These are phyloP conservation scores for Lithophane ornitopus DNA, from an alignment of 2,888 invertebrate species.

Conservation along the genomic window DNA sequence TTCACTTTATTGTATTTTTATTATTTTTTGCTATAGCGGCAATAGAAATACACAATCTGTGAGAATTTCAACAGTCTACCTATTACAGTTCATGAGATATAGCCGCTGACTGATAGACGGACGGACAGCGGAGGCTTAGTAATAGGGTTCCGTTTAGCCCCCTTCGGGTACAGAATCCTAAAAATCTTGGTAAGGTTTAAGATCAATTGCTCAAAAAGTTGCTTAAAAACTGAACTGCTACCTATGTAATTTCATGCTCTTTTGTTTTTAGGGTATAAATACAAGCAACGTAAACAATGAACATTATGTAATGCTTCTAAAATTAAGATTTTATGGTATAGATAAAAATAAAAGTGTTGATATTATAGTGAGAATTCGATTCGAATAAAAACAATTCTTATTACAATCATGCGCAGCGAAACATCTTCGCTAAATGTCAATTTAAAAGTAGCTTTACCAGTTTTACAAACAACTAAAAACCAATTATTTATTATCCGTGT, in stretches of 20 bases:
- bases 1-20: too few relatives aligned
- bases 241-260: conserved; percentile 18
- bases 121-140: too few relatives aligned
- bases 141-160: too few relatives aligned
- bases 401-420: background rate
- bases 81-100: too few relatives aligned
- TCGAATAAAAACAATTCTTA: background rate
- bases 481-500: conserved; percentile 13
- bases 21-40: too few relatives aligned
- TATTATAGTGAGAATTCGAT: too few relatives aligned
- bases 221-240: background rate
- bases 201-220: conserved; percentile 18
- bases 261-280: conserved; percentile 6
- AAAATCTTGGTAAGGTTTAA: conserved; percentile 26
- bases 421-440: conserved; percentile 15
- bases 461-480: conserved; percentile 14
- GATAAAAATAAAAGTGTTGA: too few relatives aligned
- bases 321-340: background rate
- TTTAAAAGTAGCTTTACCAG: background rate
- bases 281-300: background rate
- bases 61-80: too few relatives aligned
- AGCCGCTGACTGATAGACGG: too few relatives aligned
- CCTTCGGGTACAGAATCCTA: too few relatives aligned
- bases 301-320: background rate
- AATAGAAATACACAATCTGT: too few relatives aligned